Base-by-base conservation (phyloP, 2,888 invertebrate species). In the Synanthedon myopaeformis region DNA sequence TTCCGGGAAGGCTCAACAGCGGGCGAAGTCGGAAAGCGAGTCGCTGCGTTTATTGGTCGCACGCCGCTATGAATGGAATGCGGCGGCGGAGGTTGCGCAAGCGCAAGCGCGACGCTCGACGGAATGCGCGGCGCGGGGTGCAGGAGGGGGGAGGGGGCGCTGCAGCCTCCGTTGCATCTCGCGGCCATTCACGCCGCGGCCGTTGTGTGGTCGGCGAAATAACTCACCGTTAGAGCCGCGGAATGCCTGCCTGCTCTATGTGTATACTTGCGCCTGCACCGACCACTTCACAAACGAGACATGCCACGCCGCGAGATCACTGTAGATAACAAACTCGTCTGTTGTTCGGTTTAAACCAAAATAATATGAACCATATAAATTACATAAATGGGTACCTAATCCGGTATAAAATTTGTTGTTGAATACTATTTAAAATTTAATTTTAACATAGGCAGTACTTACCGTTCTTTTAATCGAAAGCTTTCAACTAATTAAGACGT, bases 31-130 rank as follows among this genome's bases (percentile, higher is more conserved):
- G 53, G 53, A 57, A 52, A 53, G 56, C 55, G 53, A 51, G 54
- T 51, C 55, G 56, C 59, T 56, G 59, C 54, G 59, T 57, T 59
- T 58, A 58, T 55, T 53, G 59, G 65, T 67, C 68, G 68, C 68
- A 66, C 65, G 68, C 65, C 61, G 82, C 81, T 81, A 86, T 86
- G 85, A 86, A 86, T 86, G 87, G 85, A 84, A 86, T 86, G 86
- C 79, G 85, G 78, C 70, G 79, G 65, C 71, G 74, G 78, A 79
- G 77, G 82, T 83, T 83, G 85, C 85, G 83, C 84, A 83, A 82
- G 82, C 79, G 76, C 35, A 35, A 35, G 63, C 73, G 74, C 74
- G 76, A 72, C 70, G 71, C 69, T 63, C 58, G 62, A 58, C 57
- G 58, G 57, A 59, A 14, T 28, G 55, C 50, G 42, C 52, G 45